These are phyloP conservation scores for Nycteola revayana DNA, from an alignment of 2,888 invertebrate species.

Conservation along the genomic window DNA sequence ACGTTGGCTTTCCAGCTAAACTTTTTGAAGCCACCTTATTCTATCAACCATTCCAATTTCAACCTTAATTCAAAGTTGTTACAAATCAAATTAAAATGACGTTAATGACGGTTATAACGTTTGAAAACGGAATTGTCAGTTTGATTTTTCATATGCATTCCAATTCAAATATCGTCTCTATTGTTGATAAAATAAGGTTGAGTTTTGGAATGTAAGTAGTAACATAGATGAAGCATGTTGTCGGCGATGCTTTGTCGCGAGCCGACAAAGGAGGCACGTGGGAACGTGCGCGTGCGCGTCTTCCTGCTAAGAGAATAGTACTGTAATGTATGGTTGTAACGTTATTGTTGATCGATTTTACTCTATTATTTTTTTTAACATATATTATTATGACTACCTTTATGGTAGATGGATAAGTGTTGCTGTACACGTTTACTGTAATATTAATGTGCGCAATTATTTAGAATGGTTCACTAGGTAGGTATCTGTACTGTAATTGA, in stretches of 20 bases:
- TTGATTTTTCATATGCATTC: conserved; percentile 49
- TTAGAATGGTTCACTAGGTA: conserved; percentile 3
- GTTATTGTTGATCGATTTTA: conserved; percentile 59
- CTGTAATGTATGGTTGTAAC: conserved; percentile 63
- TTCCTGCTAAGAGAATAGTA: conserved; percentile 55
- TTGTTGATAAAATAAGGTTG: conserved; percentile 27
- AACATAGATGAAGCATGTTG: conserved; percentile 59
- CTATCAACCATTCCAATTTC: conserved; percentile 11
- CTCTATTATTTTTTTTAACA: conserved; percentile 43
- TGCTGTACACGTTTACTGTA: neutral
- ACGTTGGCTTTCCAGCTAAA: conserved; percentile 40
- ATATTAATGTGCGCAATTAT: neutral
- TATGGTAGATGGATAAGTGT: conserved; percentile 14
- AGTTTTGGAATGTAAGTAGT: conserved; percentile 28
- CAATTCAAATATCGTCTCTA: conserved; percentile 29
- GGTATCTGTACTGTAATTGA: too few species aligned
- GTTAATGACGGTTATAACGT: conserved; percentile 24
- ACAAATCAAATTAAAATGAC: conserved; percentile 21
- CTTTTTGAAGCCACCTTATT: conserved; percentile 22
- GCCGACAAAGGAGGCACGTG: conserved; percentile 78
- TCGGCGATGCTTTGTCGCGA: conserved; percentile 74
- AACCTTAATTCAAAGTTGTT: conserved; percentile 14
- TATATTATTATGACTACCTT: conserved; percentile 28
- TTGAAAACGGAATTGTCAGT: conserved; percentile 21
- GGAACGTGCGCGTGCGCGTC: conserved; percentile 74